phyloP scores from a whole-genome alignment of 2,113 vertebrate genomes.

The Reinhardtius hippoglossoides region DNA sequence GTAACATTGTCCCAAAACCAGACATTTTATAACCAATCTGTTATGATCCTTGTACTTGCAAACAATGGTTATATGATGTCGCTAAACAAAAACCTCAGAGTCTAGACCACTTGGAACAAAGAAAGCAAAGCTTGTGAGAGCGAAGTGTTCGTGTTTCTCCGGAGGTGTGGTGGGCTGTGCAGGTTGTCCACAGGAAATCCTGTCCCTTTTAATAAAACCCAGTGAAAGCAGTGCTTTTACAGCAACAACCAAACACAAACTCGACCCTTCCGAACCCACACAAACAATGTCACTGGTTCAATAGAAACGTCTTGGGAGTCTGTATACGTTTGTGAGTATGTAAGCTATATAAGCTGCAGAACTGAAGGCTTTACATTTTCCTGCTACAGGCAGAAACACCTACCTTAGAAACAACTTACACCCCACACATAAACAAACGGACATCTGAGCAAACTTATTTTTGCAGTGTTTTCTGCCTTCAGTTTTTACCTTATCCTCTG shows the following conservation, averaged over 20 bases:
- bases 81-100: background rate
- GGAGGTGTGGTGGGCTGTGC: slow-evolving; percentile 33
- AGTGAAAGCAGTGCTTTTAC: slow-evolving; percentile 26
- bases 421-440: background rate
- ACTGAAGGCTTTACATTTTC: background rate
- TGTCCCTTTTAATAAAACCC: slow-evolving; percentile 58
- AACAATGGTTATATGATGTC: slow-evolving; percentile 3
- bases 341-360: background rate
- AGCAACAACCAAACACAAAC: slow-evolving; percentile 38
- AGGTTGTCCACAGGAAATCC: slow-evolving; percentile 73
- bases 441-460: background rate
- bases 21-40: background rate
- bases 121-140: slow-evolving; percentile 2
- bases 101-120: slow-evolving; percentile 16
- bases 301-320: slow-evolving; percentile 6
- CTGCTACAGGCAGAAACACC: background rate
- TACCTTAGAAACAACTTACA: background rate
- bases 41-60: slow-evolving; percentile 12
- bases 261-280: slow-evolving; percentile 7
- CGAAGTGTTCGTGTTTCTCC: slow-evolving; percentile 3
- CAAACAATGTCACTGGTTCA: slow-evolving; percentile 43
- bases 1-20: slow-evolving; percentile 13
- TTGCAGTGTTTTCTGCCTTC: background rate
- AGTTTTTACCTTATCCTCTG: background rate
- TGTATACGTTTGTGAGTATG: background rate